Evolutionary conservation across 35 echinoderm and acorn worm species (phyloP), one percentile per base, ranked within the genome.

Genomic region (Diadema setosum): DNA sequence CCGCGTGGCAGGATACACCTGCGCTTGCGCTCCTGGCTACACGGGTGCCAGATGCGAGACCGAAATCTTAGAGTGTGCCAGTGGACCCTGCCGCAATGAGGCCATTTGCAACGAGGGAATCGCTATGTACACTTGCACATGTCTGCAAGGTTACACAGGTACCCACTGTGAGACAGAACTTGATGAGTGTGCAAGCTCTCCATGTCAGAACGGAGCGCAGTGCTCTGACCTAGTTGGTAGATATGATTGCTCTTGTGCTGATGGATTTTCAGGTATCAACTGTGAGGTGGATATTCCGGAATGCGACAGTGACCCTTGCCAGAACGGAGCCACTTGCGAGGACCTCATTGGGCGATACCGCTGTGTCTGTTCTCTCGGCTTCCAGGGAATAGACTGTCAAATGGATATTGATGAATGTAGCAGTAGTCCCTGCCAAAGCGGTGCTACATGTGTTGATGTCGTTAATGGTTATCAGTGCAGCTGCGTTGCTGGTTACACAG

Each of bases 281-380:
- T 95, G 93, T 45, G 84, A 87, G 11, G 26, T 63, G 26, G 80
- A 95, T 46, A 57, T 87, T 4, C 42, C 87, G 14, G 93, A 95
- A 40, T 95, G 93, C 52, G 39, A 18, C 3, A 87, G 83, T 63
- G 23, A 59, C 30, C 93, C 93, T 12, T 95, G 93, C 55, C 58
- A 42, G 5, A 91, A 95, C 60, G 61, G 42, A 6, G 88, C 83
- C 23, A 83, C 75, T 0, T 95, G 93, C 55, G 40, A 41, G 24
- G 69, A 95, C 46, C 39, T 35, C 17, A 61, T 42, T 41, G 57
- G 81, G 42, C 42, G 26, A 17, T 95, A 85, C 31, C 1, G 3
- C 4, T 95, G 93, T 39, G 5, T 43, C 8, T 95, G 93, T 40
- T 35, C 65, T 25, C 40, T 40, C 37, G 93, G 93, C 26, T 87